Conservation (phyloP, 2,113 vertebrate genomes). For the Pedetes capensis region DNA sequence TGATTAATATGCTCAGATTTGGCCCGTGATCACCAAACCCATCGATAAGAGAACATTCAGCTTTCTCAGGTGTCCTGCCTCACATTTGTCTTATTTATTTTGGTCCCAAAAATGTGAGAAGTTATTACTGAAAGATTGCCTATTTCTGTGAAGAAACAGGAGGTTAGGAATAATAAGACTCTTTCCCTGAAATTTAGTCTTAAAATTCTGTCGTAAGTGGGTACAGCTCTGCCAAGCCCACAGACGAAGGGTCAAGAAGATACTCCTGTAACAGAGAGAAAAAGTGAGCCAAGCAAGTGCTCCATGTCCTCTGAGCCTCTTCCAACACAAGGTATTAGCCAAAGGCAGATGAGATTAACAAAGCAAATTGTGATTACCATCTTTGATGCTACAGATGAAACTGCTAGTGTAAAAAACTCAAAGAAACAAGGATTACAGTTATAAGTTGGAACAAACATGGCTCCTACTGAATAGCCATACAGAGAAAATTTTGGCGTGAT, state of each 20-base stretch:
- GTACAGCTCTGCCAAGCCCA: not conserved
- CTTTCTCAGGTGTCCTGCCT: not conserved
- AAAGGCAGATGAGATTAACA: not conserved
- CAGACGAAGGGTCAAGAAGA: not conserved
- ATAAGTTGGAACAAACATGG: conserved; percentile 47
- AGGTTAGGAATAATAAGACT: not conserved
- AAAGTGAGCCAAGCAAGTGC: not conserved
- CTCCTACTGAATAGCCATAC: not conserved
- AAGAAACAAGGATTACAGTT: conserved; percentile 44
- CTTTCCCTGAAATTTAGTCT: not conserved
- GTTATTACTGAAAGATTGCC: conserved; percentile 9
- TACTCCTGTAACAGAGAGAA: not conserved
- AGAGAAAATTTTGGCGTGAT: not conserved
- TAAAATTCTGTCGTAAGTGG: not conserved
- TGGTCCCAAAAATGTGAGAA: not conserved
- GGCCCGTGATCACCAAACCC: not conserved
- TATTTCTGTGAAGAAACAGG: not conserved
- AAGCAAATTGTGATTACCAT: not conserved
- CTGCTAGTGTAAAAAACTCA: conserved; percentile 30
- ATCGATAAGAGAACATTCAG: not conserved
- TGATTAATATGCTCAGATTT: not conserved
- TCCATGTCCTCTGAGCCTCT: not conserved
- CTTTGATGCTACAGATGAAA: conserved; percentile 24
- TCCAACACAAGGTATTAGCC: not conserved
- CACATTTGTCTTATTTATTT: not conserved